Conservation (phyloP, 2,113 vertebrate genomes). For the Eurystomus gularis region DNA sequence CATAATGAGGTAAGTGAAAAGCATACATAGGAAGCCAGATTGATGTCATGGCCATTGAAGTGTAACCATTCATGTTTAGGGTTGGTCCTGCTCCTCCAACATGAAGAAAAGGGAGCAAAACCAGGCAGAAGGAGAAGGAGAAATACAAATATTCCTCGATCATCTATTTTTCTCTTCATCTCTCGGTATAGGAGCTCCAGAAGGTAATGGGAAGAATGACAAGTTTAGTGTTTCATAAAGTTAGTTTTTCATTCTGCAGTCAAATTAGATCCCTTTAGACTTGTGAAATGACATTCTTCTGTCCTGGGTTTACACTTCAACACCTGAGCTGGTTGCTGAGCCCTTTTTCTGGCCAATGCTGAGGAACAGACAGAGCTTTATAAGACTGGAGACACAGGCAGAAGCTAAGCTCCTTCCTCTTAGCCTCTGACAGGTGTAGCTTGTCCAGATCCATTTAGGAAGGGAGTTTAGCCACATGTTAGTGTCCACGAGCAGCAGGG, state of each 20-base stretch:
- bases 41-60: background rate
- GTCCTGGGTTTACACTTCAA: background rate
- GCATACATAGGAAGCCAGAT: background rate
- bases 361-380: background rate
- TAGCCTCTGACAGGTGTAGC: background rate
- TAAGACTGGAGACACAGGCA: background rate
- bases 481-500: background rate
- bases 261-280: background rate
- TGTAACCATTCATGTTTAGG: background rate
- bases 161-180: background rate
- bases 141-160: background rate
- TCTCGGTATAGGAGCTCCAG: background rate
- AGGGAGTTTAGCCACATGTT: background rate
- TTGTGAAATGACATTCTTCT: background rate
- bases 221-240: background rate
- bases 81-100: background rate
- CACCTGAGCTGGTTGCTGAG: background rate
- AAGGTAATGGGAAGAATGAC: background rate
- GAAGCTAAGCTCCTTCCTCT: background rate
- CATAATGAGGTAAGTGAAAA: slow-evolving; percentile 22
- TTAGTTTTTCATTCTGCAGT: background rate
- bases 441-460: background rate
- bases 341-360: background rate
- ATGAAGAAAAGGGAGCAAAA: background rate
- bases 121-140: background rate